These are phyloP conservation scores for Solenodon paradoxus DNA, from an alignment of 2,113 vertebrate species.

Conservation along the genomic window DNA sequence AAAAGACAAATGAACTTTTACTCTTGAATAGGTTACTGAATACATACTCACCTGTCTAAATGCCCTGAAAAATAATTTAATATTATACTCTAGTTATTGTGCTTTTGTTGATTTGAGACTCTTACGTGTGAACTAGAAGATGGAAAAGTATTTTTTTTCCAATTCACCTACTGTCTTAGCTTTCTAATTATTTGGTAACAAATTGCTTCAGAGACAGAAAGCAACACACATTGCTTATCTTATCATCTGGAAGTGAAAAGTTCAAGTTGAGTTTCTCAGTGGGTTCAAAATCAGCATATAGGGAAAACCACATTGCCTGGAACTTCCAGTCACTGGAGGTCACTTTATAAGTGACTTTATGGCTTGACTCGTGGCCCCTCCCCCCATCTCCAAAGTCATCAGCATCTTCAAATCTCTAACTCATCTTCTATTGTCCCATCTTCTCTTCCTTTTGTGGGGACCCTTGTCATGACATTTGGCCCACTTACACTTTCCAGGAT, in stretches of 20 bases:
- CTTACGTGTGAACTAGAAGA: slow-evolving; percentile 6
- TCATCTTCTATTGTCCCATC: background rate
- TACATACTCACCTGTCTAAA: slow-evolving; percentile 61
- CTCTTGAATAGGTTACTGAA: slow-evolving; percentile 55
- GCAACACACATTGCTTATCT: background rate
- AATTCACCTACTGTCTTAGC: background rate
- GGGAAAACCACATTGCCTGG: too few relatives aligned
- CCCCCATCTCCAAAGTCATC: background rate
- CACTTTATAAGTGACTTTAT: fast-evolving
- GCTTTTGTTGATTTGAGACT: background rate
- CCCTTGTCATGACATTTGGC: fast-evolving
- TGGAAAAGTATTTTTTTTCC: too few relatives aligned
- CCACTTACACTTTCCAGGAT: background rate
- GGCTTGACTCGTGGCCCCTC: background rate
- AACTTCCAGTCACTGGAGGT: background rate
- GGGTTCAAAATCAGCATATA: background rate
- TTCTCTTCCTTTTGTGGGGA: background rate
- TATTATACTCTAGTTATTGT: background rate
- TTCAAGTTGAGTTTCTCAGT: background rate
- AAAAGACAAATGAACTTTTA: slow-evolving; percentile 75
- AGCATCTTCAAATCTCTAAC: background rate
- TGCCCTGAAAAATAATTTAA: slow-evolving; percentile 41
- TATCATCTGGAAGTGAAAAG: background rate
- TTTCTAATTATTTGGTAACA: background rate
- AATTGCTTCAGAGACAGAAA: background rate